Base-by-base conservation (phyloP, 2,888 invertebrate species). In the Ctenicera cuprea region DNA sequence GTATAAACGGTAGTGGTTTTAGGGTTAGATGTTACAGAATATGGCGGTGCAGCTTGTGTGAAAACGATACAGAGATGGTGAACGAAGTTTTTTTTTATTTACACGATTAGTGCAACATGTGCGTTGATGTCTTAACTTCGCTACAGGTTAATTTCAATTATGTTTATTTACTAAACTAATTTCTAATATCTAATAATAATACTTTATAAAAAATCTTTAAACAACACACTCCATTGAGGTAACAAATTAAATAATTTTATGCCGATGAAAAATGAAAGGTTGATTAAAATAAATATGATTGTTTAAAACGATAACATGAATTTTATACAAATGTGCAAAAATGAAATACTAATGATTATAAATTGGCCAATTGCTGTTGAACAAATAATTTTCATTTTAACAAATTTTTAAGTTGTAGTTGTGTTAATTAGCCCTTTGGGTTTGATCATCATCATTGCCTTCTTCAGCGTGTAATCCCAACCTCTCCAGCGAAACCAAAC, bases 401-500 rank as follows among this genome's bases (percentile, higher is more conserved):
- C n/a, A 16, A 11, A 16, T 59, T 14, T 37, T 50, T 65, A 38
- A 37, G 14, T 26, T 26, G 43, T 22, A 52, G 14, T 48, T 30
- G 43, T 41, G 20, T 62, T 74, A n/a, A 72, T 45, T 79, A 90
- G 88, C 72, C 92, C 93, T 87, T 91, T 93, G 43, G 96, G 96
- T 85, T 95, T 94, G 84, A 97, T 97, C 96, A 96, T 95, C 95
- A 97, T 96, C 73, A 92, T 92, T 0, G 97, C 95, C 82, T 92
- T 92, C 87, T 96, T 96, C 77, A 97, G 88, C 16, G 96, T 96
- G 88, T 97, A 97, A 87, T 96, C 96, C 96, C 97, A 97, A 67
- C 97, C 96, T 87, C 95, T 92, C 96, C 96, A 97, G 83, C 96
- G 93, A 92, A 96, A 97, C 96, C 96, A 97, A 5, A 97, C 96